Conservation (phyloP, 92 coral and sea anemone species). For the Phenganax subtilis region DNA sequence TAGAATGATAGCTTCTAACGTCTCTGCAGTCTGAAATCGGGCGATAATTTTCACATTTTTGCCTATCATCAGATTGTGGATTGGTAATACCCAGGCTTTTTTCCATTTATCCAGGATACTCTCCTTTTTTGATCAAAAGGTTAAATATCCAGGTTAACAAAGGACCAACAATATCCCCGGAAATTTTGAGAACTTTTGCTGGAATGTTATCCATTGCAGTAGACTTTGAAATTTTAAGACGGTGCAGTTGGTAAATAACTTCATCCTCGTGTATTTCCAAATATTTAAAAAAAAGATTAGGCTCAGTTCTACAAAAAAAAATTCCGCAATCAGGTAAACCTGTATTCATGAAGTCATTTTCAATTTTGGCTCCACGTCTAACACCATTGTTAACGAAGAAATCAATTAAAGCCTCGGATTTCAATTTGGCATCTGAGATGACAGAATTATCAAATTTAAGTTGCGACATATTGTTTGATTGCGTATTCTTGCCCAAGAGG, state of each 20-base stretch:
- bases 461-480: conserved; percentile 1
- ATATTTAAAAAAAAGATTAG: not conserved
- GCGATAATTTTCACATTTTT: too few species aligned
- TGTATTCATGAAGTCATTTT: not conserved
- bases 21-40: too few species aligned
- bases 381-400: not conserved
- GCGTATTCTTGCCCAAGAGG: not conserved
- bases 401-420: not conserved
- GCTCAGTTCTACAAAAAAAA: not conserved
- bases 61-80: too few species aligned
- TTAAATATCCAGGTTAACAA: too few species aligned
- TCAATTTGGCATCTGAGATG: not conserved
- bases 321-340: not conserved
- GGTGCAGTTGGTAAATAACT: not conserved
- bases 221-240: not conserved
- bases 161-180: not conserved
- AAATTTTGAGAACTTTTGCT: not conserved
- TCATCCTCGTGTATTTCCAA: not conserved
- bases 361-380: too few species aligned
- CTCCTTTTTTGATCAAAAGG: conserved; percentile 3
- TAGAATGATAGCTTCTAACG: too few species aligned
- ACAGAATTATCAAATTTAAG: not conserved
- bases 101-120: not conserved
- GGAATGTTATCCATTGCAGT: not conserved
- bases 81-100: not conserved